A percentile compares a stretch with the other conserved stretches of the same genome.
Conservation (phyloP, 2,888 invertebrate species). For the Ochropleura leucogaster region DNA sequence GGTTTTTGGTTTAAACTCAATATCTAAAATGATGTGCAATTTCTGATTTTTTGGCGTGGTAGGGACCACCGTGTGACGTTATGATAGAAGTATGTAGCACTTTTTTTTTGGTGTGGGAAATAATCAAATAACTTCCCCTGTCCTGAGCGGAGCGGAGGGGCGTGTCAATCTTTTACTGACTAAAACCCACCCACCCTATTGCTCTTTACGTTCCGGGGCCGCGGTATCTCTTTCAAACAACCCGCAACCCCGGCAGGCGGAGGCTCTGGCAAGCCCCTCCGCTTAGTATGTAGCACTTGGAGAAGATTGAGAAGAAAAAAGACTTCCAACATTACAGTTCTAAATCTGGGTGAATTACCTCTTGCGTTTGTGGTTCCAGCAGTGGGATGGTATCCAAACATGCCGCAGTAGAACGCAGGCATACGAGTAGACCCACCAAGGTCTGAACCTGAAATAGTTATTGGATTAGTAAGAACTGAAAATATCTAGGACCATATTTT, state of each 20-base stretch:
- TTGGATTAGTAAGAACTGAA: neutral
- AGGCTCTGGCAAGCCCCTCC: no score
- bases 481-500: neutral
- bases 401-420: slow-evolving; percentile 97
- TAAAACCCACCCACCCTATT: no score
- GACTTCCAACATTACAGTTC: no score
- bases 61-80: neutral
- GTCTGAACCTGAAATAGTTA: slow-evolving; percentile 92
- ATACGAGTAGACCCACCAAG: slow-evolving; percentile 98
- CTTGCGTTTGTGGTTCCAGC: slow-evolving; percentile 88
- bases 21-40: neutral
- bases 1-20: neutral
- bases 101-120: no score
- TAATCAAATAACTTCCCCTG: no score
- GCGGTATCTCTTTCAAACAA: no score
- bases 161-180: no score
- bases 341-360: slow-evolving; percentile 69
- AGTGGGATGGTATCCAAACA: slow-evolving; percentile 96
- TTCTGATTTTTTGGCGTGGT: neutral
- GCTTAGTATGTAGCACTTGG: neutral
- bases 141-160: no score
- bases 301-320: neutral
- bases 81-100: neutral
- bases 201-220: no score
- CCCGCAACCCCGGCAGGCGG: no score